Evolutionary conservation across 2,113 vertebrate species (phyloP).

Genomic region (Scytalopus superciliaris): DNA sequence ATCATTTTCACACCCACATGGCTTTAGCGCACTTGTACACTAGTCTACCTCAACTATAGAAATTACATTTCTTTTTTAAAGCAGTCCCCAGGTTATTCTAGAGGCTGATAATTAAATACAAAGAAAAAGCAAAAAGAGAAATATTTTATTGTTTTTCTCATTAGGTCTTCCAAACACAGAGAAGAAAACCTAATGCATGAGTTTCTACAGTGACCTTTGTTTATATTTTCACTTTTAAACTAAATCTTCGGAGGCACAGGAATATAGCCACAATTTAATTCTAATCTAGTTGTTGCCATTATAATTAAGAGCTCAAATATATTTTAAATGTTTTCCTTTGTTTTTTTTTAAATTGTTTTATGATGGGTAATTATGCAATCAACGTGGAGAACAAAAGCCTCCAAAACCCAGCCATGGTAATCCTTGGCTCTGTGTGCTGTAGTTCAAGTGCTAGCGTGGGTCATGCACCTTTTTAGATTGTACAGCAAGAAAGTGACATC

Average conservation of each 20-base stretch:
- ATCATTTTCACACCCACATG: too few species aligned
- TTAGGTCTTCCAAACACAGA: not conserved
- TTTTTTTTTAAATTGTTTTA: not conserved
- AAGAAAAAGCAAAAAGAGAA: too few species aligned
- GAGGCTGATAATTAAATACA: too few species aligned
- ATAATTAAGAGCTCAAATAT: not conserved
- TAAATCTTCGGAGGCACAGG: not conserved
- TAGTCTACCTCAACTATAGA: too few species aligned
- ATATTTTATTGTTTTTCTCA: not conserved
- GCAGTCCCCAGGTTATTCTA: too few species aligned
- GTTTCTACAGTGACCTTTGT: not conserved
- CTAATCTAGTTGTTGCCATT: not conserved
- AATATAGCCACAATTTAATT: not conserved
- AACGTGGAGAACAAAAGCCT: not conserved
- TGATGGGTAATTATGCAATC: not conserved
- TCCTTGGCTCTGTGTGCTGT: not conserved
- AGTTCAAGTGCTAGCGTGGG: not conserved
- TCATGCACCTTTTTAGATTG: not conserved
- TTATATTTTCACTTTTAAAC: not conserved
- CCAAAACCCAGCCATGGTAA: not conserved
- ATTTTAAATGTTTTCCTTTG: not conserved
- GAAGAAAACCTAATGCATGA: not conserved
- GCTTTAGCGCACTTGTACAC: too few species aligned
- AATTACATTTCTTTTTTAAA: too few species aligned
- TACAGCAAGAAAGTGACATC: not conserved